Base-by-base conservation (phyloP, 2,888 invertebrate genomes). In the Rhagophthalmus giganteus region DNA sequence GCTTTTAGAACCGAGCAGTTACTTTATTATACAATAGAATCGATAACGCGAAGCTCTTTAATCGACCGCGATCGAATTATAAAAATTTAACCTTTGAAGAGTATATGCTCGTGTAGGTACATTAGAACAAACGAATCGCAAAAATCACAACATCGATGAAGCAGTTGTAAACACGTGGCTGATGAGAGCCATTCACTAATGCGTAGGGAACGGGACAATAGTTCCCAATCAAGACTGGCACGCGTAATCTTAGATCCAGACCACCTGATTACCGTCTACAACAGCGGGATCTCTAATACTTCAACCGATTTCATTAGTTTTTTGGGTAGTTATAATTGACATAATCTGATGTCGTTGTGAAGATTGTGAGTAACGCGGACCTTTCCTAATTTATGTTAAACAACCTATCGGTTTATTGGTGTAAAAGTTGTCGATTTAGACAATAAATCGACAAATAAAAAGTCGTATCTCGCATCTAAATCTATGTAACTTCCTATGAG, bases 191-290 rank as follows among this genome's bases (percentile, higher is more conserved):
- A 50, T 50, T 50, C 50, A 50, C 37, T 38, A 50, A 50, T 41
- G 16, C 30, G 27, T 20, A 54, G 50, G 50, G 49, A 50, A 44
- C 50, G 20, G 47, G 35, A 54, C 54, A 54, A 54, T 54, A 42
- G 50, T 50, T 49, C 42, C 50, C 54, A 54, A 54, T 54, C 54
- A 50, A 48, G 38, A 46, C 50, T 50, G 42, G 50, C 41, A 46
- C 50, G 46, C 47, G 41, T 50, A 50, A 54, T 54, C 50, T 54
- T 49, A 54, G 49, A 54, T 54, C 37, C 50, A 47, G 50, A 38
- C 50, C 42, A 47, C 46, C 50, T 50, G 54, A 54, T 54, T 54
- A 50, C 46, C 26, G 50, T 54, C 54, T 54, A 34, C 50, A 47
- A 38, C 54, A 46, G 54, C 54, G 37, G 54, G 54, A 37, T 12